Evolutionary conservation across 2,797 vertebrate species (phyloP).

Genomic region (Brachyalestes nurse): DNA sequence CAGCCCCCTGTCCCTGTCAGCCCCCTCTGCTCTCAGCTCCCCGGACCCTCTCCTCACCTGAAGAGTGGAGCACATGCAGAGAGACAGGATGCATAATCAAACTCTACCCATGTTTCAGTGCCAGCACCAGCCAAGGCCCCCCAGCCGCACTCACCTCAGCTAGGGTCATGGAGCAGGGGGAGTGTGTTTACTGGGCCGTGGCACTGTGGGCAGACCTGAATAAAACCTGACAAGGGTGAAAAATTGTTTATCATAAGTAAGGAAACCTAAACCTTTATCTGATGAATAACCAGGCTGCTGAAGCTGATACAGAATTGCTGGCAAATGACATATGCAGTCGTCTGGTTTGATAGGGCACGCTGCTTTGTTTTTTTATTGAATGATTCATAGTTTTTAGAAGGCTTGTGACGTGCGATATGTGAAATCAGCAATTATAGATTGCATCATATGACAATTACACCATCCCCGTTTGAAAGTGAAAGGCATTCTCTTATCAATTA

Average conservation of each 20-base stretch:
- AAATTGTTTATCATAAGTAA: not conserved
- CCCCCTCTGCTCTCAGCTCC: not conserved
- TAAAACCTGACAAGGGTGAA: slow-evolving; percentile 28
- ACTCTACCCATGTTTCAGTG: slow-evolving; percentile 27
- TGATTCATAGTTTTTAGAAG: slow-evolving; percentile 11
- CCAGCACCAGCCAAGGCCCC: slow-evolving; percentile 15
- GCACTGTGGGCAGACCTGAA: not conserved
- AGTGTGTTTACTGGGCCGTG: not conserved
- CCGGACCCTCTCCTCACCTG: slow-evolving; percentile 28
- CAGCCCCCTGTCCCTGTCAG: not conserved
- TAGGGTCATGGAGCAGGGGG: slow-evolving; percentile 18
- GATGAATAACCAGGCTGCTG: not conserved
- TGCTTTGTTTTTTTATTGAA: not conserved
- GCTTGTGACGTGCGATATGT: slow-evolving; percentile 5
- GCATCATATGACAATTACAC: not conserved
- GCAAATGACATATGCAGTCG: not conserved
- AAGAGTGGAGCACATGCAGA: not conserved
- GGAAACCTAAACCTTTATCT: not conserved
- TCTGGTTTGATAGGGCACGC: not conserved
- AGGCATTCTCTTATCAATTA: not conserved
- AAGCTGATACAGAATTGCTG: slow-evolving; percentile 4
- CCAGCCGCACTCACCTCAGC: slow-evolving; percentile 31
- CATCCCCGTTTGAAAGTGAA: not conserved
- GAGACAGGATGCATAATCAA: slow-evolving; percentile 56
- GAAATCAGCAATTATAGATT: not conserved